Base-by-base conservation (phyloP, 2,797 vertebrate species). In the Peromyscus eremicus region DNA sequence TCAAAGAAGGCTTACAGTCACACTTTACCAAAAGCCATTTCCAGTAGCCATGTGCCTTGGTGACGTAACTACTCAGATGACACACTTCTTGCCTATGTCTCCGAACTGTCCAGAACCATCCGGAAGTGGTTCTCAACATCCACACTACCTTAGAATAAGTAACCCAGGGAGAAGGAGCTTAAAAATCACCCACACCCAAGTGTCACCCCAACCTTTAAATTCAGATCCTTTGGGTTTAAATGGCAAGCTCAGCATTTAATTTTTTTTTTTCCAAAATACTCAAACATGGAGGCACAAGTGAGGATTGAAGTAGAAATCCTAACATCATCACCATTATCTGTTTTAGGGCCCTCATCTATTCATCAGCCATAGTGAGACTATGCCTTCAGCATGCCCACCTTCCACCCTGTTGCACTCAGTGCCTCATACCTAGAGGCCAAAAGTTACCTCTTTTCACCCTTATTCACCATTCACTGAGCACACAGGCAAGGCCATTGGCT, bases 21-120 rank as follows among this genome's bases (percentile, higher is more conserved):
- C 9, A 85, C n/a, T 85, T 83, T 82, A 96, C 75, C 75, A 40
- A 89, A 91, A 92, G 79, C n/a, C 11, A 79, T 52, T 91, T 91
- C 94, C 90, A 12, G 52, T 49, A 96, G 60, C 57, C 25, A 19
- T 29, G 7, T 13, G 77, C 27, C 0, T 12, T 66, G 73, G 2
- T 80, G 49, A 70, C 14, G 76, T 17, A 93, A 40, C 90, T 57
- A 55, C 88, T 94, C 82, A 64, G 60, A 7, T 27, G 5, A 70
- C 43, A 52, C 52, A 52, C 52, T 52, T 52, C 13, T 3, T 52
- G 52, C 10, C 32, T 12, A 13, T 1, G 21, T 68, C 14, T 55
- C 55, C 40, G 57, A 86, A 17, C 55, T 57, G 6, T 70, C 79
- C 64, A 71, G 55, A 70, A 46, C 64, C 79, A 23, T 66, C 68